Evolutionary conservation across 1,140 invertebrate genomes (phyloP), one percentile per base, ranked within the genome.

Genomic region (Coptotermes formosanus): DNA sequence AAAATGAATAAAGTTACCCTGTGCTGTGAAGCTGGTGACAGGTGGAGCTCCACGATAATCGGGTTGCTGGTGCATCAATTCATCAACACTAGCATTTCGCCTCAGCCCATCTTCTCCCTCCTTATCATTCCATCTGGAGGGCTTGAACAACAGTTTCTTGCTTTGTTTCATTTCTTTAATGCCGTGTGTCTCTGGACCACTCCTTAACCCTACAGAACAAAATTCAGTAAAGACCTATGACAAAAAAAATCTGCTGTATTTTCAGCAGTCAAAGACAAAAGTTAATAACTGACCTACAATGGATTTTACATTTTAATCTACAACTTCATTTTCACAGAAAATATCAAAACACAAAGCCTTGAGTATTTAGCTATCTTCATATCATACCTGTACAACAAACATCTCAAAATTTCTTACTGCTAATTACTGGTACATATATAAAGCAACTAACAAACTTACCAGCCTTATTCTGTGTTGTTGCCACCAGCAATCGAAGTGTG

Each of bases 401-500:
- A 38, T 38, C 4, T 38, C 38, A 38, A 38, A 38, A 38, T 38
- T 38, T 38, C 38, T 38, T 38, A 38, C 38, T 38, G 4, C 4
- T 38, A 38, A 38, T 38, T 2, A 38, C 4, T 38, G 38, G 38
- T 4, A 38, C 38, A 38, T 4, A 38, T 4, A 38, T 38, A 38
- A 38, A 38, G 12, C 11, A 12, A 30, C 8, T 12, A 43, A 30
- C 1, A 82, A 32, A 69, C 85, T 81, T 43, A 85, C 85, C 85
- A 44, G 55, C 69, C 44, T 85, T 86, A 86, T 84, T 43, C 23
- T 43, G 52, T 44, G 59, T 55, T 75, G 32, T 84, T 38, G 82
- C 86, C 19, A 86, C 86, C 52, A 86, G 14, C 82, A 86, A 59
- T 69, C 45, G 43, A 25, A 86, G 48, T 84, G 86, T 86, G 21